A percentile compares a stretch with the other conserved stretches of the same genome.
Evolutionary conservation across 2,113 vertebrate species (phyloP).

Genomic region (Sylvietta virens): DNA sequence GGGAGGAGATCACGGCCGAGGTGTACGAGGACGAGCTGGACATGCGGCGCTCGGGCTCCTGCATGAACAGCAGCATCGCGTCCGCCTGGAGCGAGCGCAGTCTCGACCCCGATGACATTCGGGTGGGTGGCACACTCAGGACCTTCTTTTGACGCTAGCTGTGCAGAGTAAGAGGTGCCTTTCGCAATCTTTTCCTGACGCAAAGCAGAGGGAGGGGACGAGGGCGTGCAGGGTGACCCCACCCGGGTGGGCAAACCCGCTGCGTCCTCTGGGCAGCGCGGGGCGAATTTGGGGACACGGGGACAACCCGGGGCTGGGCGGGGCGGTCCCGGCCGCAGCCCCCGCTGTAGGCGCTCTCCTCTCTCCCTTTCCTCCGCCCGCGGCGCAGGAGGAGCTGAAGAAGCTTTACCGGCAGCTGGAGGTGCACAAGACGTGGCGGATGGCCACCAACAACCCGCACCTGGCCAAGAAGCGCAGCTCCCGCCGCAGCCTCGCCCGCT

Average conservation of each 20-base stretch:
- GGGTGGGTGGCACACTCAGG: slow-evolving; percentile 76
- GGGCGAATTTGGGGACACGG: neutral
- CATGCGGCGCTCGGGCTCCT: slow-evolving; percentile 79
- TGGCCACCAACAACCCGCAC: slow-evolving; percentile 90
- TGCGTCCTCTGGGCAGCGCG: fast-evolving
- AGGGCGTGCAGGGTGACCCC: neutral
- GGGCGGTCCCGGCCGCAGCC: fast-evolving
- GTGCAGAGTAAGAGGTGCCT: slow-evolving; percentile 65
- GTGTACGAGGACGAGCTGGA: slow-evolving; percentile 94
- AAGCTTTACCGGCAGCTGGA: slow-evolving; percentile 92
- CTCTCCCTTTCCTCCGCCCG: neutral
- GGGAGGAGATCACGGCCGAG: slow-evolving; percentile 88
- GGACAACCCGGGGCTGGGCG: fast-evolving
- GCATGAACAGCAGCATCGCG: slow-evolving; percentile 87
- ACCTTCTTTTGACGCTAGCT: slow-evolving; percentile 56
- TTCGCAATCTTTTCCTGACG: slow-evolving; percentile 43
- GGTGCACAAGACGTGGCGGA: slow-evolving; percentile 86
- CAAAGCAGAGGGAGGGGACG: neutral
- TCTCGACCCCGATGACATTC: slow-evolving; percentile 92
- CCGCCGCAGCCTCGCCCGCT: slow-evolving; percentile 76
- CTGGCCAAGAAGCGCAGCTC: slow-evolving; percentile 83
- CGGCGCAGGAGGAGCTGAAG: slow-evolving; percentile 88
- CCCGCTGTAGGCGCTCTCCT: neutral
- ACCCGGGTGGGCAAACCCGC: neutral
- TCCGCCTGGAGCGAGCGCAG: slow-evolving; percentile 91